phyloP scores from a whole-genome alignment of 2,888 invertebrate genomes.

The Pediacus dermestoides region DNA sequence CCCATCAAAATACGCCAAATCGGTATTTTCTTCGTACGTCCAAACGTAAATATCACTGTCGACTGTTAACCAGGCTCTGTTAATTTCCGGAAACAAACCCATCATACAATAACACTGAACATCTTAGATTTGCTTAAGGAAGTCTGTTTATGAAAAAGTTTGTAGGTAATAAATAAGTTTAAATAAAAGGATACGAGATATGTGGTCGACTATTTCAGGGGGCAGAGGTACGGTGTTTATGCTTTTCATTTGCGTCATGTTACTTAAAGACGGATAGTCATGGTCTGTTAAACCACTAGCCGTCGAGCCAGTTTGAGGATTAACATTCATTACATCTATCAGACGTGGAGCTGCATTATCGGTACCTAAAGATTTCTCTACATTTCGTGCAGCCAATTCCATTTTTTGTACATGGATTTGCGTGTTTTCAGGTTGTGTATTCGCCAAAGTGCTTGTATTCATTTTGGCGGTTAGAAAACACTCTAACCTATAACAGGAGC shows the following conservation, averaged over 20 bases:
- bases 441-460: too few relatives aligned
- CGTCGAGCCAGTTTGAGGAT: constrained; percentile 68
- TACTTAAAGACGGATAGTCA: constrained; percentile 82
- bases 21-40: constrained; percentile 93
- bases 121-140: too few relatives aligned
- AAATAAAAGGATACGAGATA: constrained; percentile 78
- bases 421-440: too few relatives aligned
- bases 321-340: constrained; percentile 65
- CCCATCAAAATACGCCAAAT: constrained; percentile 96
- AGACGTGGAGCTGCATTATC: constrained; percentile 72
- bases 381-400: constrained; percentile 74
- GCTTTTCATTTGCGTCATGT: constrained; percentile 74
- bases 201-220: constrained; percentile 91
- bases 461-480: too few relatives aligned
- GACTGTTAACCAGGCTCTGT: constrained; percentile 94
- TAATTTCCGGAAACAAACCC: constrained; percentile 96
- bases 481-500: too few relatives aligned
- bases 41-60: constrained; percentile 98
- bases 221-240: constrained; percentile 85
- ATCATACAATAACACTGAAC: constrained; percentile 95
- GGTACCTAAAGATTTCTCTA: constrained; percentile 69
- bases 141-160: constrained; percentile 1
- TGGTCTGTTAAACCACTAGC: constrained; percentile 87
- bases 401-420: constrained; percentile 59
- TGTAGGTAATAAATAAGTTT: neutral